Conservation (phyloP, 2,113 vertebrate genomes). For the Alaudala cheleensis region DNA sequence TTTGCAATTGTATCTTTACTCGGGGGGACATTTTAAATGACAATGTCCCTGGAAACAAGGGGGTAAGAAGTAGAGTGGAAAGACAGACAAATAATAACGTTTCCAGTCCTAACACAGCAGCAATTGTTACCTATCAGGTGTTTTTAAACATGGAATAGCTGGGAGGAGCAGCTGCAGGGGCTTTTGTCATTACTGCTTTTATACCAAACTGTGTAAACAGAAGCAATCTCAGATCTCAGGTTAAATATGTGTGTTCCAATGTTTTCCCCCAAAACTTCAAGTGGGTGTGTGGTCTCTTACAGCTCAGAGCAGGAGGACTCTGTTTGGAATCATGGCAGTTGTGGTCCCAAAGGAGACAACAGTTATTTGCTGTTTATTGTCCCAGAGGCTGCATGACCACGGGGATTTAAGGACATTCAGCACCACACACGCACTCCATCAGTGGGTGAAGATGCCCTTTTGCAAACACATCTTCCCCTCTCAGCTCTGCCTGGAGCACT, state of each 20-base stretch:
- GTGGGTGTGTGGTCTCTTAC: not conserved
- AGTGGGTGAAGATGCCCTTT: conserved; percentile 35
- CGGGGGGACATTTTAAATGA: not conserved
- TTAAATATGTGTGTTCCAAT: not conserved
- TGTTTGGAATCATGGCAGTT: not conserved
- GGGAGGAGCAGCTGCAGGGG: not conserved
- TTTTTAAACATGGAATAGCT: not conserved
- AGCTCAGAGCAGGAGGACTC: conserved; percentile 10
- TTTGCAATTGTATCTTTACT: not conserved
- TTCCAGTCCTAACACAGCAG: not conserved
- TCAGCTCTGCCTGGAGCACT: conserved; percentile 1
- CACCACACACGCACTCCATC: conserved; percentile 31
- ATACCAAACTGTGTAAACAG: not conserved
- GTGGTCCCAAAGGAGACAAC: conserved; percentile 31
- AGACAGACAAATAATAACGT: not conserved
- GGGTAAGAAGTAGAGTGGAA: not conserved
- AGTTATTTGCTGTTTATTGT: conserved; percentile 59
- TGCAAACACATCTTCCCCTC: conserved; percentile 46
- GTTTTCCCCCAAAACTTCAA: not conserved
- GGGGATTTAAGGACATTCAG: conserved; percentile 52
- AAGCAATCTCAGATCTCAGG: not conserved
- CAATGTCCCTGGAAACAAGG: not conserved
- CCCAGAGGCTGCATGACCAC: conserved; percentile 25
- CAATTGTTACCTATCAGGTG: not conserved
- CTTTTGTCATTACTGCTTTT: not conserved